phyloP scores from a whole-genome alignment of 2,888 invertebrate genomes.

The Exocentrus adspersus region DNA sequence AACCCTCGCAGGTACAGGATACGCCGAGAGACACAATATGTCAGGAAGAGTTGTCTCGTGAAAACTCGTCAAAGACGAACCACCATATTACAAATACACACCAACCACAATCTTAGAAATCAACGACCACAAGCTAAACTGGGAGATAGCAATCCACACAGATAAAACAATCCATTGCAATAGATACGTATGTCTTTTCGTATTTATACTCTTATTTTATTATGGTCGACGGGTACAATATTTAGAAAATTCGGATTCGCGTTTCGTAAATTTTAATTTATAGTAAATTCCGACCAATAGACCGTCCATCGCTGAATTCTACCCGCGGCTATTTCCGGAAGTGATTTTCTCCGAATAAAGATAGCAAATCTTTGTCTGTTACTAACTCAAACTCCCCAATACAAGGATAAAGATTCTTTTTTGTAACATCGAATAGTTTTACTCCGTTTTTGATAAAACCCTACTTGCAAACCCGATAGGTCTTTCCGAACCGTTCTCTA shows the following conservation, averaged over 20 bases:
- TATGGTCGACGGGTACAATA: neutral
- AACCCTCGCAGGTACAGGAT: too few relatives aligned
- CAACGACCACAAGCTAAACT: too few relatives aligned
- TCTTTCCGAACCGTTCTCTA: conserved; percentile 14
- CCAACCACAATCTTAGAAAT: too few relatives aligned
- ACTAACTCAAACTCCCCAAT: conserved; percentile 42
- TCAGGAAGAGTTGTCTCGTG: too few relatives aligned
- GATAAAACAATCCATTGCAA: too few relatives aligned
- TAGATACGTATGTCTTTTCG: too few relatives aligned
- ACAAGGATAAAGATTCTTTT: conserved; percentile 52
- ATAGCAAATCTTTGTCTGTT: conserved; percentile 52
- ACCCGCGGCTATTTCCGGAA: conserved; percentile 53
- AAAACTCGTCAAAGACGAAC: too few relatives aligned
- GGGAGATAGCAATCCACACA: too few relatives aligned
- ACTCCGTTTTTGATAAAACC: conserved; percentile 11
- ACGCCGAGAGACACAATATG: too few relatives aligned
- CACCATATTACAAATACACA: too few relatives aligned
- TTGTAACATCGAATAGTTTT: conserved; percentile 20
- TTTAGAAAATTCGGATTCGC: conserved; percentile 8
- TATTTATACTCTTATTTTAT: conserved; percentile 2
- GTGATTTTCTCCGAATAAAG: conserved; percentile 48
- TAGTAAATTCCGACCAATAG: conserved; percentile 4
- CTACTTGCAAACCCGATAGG: conserved; percentile 9
- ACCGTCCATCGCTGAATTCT: conserved; percentile 50
- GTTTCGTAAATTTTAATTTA: conserved; percentile 3